Conservation (phyloP, 2,113 vertebrate species). For the Emydocephalus ijimae region DNA sequence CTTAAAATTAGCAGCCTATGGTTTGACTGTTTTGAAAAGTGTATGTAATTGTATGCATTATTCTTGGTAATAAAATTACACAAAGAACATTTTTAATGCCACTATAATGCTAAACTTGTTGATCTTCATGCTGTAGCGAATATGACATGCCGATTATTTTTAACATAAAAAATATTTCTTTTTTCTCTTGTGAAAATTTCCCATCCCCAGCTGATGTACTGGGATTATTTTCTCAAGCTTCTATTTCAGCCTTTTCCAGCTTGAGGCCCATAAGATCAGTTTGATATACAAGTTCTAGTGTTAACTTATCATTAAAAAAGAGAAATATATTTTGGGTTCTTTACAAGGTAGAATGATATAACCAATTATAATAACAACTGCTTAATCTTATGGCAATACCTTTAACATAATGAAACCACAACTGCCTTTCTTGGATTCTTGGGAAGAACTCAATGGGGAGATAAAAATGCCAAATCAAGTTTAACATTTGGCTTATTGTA, state of each 20-base stretch:
- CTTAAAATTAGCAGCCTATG: neutral
- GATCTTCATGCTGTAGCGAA: neutral
- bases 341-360: neutral
- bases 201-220: neutral
- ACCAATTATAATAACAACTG: neutral
- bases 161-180: neutral
- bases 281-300: neutral
- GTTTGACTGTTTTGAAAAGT: neutral
- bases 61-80: neutral
- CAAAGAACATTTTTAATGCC: conserved; percentile 6
- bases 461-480: neutral
- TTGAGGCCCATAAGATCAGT: neutral
- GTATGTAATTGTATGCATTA: neutral
- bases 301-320: neutral
- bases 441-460: neutral
- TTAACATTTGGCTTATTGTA: neutral
- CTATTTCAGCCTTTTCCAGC: neutral
- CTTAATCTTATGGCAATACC: neutral
- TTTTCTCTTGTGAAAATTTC: neutral
- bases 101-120: neutral
- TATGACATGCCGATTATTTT: neutral
- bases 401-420: neutral
- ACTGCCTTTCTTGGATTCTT: neutral
- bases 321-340: neutral
- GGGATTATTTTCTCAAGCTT: neutral